These are phyloP conservation scores for Passer domesticus DNA, from an alignment of 2,113 vertebrate species.

Conservation along the genomic window DNA sequence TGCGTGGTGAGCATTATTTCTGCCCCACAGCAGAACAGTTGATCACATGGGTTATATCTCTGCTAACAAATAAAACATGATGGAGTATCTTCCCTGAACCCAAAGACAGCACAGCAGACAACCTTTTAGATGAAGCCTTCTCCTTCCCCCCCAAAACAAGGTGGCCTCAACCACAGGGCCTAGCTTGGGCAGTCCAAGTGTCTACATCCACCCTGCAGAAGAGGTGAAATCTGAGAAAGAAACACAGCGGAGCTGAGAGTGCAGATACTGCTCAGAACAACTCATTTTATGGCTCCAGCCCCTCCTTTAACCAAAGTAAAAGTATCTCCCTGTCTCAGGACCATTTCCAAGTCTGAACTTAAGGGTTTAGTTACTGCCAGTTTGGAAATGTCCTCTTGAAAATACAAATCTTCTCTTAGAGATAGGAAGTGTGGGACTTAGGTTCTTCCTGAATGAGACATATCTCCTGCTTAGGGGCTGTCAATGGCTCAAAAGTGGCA, in stretches of 20 bases:
- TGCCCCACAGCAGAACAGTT: background rate
- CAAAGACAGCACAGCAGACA: background rate
- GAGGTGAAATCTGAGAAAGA: background rate
- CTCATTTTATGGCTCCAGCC: background rate
- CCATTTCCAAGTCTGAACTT: background rate
- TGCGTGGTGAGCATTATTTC: background rate
- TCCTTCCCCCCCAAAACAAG: background rate
- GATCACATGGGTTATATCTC: background rate
- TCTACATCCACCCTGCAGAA: background rate
- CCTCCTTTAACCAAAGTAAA: background rate
- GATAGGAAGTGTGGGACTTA: background rate
- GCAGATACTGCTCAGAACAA: background rate
- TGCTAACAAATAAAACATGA: background rate
- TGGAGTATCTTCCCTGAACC: background rate
- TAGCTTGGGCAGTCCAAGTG: background rate
- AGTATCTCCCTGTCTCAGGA: background rate
- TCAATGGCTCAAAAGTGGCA: background rate
- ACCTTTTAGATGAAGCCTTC: background rate
- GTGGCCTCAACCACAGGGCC: background rate
- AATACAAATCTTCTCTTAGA: background rate
- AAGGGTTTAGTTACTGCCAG: background rate
- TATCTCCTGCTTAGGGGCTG: background rate
- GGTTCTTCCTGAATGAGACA: background rate
- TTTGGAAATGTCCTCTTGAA: background rate
- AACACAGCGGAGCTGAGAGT: background rate